A percentile compares a stretch with the other conserved stretches of the same genome.
Evolutionary conservation across 2,113 vertebrate genomes (phyloP).

Genomic region (Antennarius striatus): DNA sequence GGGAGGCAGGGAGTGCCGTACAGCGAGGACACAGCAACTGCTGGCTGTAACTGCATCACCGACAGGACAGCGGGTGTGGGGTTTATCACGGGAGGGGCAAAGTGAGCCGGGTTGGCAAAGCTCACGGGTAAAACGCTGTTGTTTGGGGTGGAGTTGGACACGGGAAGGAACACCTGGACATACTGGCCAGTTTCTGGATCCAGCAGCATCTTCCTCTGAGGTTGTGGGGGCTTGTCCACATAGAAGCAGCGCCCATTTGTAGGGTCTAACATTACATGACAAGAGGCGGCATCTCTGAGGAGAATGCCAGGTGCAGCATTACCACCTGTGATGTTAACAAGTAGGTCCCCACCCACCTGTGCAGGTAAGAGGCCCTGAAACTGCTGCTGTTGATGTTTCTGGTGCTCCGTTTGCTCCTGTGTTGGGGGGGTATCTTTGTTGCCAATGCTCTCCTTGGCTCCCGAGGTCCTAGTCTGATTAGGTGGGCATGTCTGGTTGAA

Average conservation of each 20-base stretch:
- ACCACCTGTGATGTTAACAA: constrained; percentile 4
- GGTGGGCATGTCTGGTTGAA: background rate
- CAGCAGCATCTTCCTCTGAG: constrained; percentile 83
- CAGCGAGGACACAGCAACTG: constrained; percentile 48
- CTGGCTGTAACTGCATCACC: constrained; percentile 48
- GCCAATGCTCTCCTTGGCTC: background rate
- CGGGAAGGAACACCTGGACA: constrained; percentile 84
- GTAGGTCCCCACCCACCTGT: constrained; percentile 18
- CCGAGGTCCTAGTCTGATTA: background rate
- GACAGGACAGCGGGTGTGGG: constrained; percentile 13
- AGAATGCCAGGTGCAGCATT: background rate
- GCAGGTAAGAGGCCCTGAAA: constrained; percentile 39
- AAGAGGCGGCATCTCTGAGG: constrained; percentile 4
- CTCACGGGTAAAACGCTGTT: constrained; percentile 62
- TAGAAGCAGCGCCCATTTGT: constrained; percentile 83
- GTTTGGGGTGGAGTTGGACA: constrained; percentile 44
- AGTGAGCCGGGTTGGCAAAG: constrained; percentile 33
- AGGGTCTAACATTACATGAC: constrained; percentile 82
- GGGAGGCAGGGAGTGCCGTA: constrained; percentile 33
- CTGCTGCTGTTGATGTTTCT: background rate
- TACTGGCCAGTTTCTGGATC: constrained; percentile 90
- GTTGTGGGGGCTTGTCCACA: constrained; percentile 75
- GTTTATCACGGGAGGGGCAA: constrained; percentile 17
- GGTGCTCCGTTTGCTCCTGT: constrained; percentile 1
- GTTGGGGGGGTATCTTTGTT: constrained; percentile 15